A percentile compares a stretch with the other conserved stretches of the same genome.
phyloP scores from a whole-genome alignment of 2,113 vertebrate genomes.

The Pionites leucogaster region DNA sequence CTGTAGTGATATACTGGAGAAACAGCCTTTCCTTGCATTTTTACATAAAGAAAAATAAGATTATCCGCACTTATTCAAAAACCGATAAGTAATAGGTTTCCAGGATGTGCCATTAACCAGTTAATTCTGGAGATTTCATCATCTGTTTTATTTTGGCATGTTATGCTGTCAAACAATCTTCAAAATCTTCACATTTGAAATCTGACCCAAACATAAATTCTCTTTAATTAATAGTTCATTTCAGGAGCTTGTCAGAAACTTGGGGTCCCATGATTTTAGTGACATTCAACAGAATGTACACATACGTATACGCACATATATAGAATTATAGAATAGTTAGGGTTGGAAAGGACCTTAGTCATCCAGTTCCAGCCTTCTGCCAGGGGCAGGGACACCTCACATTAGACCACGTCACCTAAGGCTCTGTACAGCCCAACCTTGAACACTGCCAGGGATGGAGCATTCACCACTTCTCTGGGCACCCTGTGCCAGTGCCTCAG shows the following conservation, averaged over 20 bases:
- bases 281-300: background rate
- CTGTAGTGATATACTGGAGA: background rate
- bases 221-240: background rate
- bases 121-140: background rate
- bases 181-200: background rate
- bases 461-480: background rate
- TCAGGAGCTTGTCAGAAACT: background rate
- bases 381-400: background rate
- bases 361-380: background rate
- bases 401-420: background rate
- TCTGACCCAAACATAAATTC: background rate
- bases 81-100: background rate
- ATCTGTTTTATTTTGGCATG: background rate
- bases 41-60: background rate
- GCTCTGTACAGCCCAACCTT: fast-evolving
- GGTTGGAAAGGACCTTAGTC: background rate
- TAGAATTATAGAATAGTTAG: background rate
- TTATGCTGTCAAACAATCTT: background rate
- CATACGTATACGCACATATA: background rate
- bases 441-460: background rate
- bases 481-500: background rate
- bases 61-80: background rate
- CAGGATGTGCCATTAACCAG: background rate
- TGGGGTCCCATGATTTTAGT: background rate
- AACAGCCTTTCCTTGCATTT: background rate